A percentile compares a stretch with the other conserved stretches of the same genome.
phyloP scores from a whole-genome alignment of 2,888 invertebrate species.

The Hirtodrosophila alboralis region DNA sequence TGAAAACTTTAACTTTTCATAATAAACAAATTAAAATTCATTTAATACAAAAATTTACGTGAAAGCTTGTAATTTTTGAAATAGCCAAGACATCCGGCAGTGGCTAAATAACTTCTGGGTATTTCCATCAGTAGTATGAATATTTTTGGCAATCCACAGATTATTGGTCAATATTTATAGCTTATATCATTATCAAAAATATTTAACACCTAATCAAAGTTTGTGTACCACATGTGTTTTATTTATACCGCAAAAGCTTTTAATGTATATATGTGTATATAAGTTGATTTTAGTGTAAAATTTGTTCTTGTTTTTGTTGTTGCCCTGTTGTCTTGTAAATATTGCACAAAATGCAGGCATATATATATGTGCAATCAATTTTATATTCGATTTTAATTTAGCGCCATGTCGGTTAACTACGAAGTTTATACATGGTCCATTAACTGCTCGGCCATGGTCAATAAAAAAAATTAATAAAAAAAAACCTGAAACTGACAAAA shows the following conservation, averaged over 20 bases:
- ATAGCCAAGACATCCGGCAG: too few relatives aligned
- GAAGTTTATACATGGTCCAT: slow-evolving; percentile 26
- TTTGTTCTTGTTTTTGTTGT: slow-evolving; percentile 6
- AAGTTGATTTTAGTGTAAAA: too few relatives aligned
- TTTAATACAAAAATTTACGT: too few relatives aligned
- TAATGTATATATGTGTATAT: too few relatives aligned
- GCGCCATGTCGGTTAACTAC: slow-evolving; percentile 27
- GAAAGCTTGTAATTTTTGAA: too few relatives aligned
- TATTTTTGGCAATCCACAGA: too few relatives aligned
- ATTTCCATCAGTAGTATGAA: too few relatives aligned
- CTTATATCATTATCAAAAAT: slow-evolving; percentile 19
- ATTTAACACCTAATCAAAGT: slow-evolving; percentile 27
- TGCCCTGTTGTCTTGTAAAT: slow-evolving; percentile 33
- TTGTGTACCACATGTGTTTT: slow-evolving; percentile 17
- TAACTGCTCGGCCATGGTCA: slow-evolving; percentile 31
- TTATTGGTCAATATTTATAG: too few relatives aligned
- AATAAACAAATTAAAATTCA: too few relatives aligned
- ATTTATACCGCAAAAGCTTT: slow-evolving; percentile 17
- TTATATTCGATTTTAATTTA: slow-evolving; percentile 60
- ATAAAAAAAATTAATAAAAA: slow-evolving; percentile 9
- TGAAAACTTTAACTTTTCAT: too few relatives aligned
- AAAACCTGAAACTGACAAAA: slow-evolving; percentile 7
- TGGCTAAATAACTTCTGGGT: too few relatives aligned
- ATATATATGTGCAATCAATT: slow-evolving; percentile 35
- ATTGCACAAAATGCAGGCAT: slow-evolving; percentile 20